phyloP scores from a whole-genome alignment of 2,888 invertebrate species.

The Octonoba sinensis region DNA sequence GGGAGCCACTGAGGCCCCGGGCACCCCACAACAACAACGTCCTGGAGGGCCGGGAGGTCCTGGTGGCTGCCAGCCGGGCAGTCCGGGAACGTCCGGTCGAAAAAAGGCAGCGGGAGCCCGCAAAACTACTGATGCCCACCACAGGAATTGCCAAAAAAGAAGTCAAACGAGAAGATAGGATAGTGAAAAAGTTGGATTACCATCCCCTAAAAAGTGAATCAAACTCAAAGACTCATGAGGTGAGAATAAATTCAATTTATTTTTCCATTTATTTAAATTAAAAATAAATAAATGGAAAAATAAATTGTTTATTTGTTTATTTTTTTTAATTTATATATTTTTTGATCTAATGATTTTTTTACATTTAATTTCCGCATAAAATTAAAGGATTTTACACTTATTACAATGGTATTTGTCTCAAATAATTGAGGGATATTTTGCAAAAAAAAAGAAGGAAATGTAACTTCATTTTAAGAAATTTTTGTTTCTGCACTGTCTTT shows the following conservation, averaged over 20 bases:
- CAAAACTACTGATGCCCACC: constrained; percentile 48
- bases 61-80: constrained; percentile 52
- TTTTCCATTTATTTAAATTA: no score
- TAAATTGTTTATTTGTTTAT: no score
- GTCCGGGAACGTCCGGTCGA: constrained; percentile 44
- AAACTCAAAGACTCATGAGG: not conserved
- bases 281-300: no score
- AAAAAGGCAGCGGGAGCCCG: constrained; percentile 59
- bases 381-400: no score
- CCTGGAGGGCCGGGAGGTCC: constrained; percentile 34
- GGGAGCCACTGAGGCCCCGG: constrained; percentile 28
- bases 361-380: no score
- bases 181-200: not conserved
- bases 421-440: no score
- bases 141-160: not conserved
- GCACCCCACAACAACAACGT: not conserved
- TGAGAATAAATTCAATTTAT: not conserved
- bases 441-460: no score
- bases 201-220: not conserved
- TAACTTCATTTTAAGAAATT: no score
- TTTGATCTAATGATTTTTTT: no score
- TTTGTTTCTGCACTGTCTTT: no score
- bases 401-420: no score
- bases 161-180: not conserved
- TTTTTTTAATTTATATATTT: no score